Conservation (phyloP, 2,888 invertebrate genomes). For the Idaea straminata region DNA sequence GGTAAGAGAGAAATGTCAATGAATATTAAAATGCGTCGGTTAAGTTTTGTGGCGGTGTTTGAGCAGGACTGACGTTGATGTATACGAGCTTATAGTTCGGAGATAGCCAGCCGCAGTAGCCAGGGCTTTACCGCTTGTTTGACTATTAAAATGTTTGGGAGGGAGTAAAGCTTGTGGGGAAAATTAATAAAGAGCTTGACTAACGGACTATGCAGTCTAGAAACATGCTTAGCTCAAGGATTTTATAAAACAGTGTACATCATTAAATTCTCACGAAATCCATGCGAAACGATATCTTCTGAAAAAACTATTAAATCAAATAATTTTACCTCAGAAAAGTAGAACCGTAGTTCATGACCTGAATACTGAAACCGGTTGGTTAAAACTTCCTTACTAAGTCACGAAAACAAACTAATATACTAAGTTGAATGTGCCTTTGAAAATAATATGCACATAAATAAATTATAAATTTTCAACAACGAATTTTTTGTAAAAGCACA, state of each 20-base stretch:
- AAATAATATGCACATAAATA: neutral
- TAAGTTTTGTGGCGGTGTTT: slow-evolving; percentile 40
- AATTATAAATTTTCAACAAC: neutral
- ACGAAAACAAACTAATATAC: neutral
- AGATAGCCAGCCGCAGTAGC: neutral
- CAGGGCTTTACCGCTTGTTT: neutral
- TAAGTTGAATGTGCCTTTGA: neutral
- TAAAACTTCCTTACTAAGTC: neutral
- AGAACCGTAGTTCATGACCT: neutral
- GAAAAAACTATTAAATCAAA: too few relatives aligned
- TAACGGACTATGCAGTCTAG: neutral
- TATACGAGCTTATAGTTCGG: slow-evolving; percentile 35
- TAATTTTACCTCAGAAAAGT: neutral
- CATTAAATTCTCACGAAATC: too few relatives aligned
- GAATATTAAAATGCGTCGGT: slow-evolving; percentile 44
- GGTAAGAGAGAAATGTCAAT: slow-evolving; percentile 38
- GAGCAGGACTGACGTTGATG: slow-evolving; percentile 52
- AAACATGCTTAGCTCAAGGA: too few relatives aligned
- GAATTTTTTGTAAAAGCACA: neutral
- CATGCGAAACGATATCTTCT: too few relatives aligned
- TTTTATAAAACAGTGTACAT: neutral
- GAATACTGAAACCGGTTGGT: neutral
- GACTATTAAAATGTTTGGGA: neutral
- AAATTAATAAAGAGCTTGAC: neutral
- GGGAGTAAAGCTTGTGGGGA: neutral